Evolutionary conservation across 2,113 vertebrate genomes (phyloP), one percentile per base, ranked within the genome.

Genomic region (Abramis brama): DNA sequence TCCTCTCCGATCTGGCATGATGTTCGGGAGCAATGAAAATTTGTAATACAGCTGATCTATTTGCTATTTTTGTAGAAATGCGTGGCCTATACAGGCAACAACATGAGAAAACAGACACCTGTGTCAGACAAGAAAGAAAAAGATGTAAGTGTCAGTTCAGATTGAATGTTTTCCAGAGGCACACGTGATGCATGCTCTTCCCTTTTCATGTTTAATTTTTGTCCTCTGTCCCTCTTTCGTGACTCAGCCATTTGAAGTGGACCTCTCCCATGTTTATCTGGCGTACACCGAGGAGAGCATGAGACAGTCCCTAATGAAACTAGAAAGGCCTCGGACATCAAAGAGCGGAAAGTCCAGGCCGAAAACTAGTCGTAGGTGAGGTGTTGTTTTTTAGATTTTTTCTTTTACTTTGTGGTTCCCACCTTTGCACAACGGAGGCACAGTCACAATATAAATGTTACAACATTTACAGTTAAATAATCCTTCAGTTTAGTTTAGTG

Each of bases 41-140:
- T 3, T 30, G 9, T 77, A 55, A 77, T 55, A 6, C 8, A 55
- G 25, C 50, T 25, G 23, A 52, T 33, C n/a, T 27, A 17, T 62
- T 43, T 89, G 21, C 70, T 33, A 83, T 81, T 89, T 79, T 93
- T 83, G 3, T 88, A 99, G 98, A 99, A 99, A 97, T 99, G 98
- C 89, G 98, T 99, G 88, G 98, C 98, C 0, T 99, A 98, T 87
- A 99, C 98, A 59, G 98, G 98, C 83, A 99, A 99, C 94, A 99
- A 99, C 55, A 99, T 99, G 97, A 96, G 97, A 92, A 99, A 99
- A 90, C 98, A 99, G 89, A 98, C 96, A 0, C 98, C 98, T 23
- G 94, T 97, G 60, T 95, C 97, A 83, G 98, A 99, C 92, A 98
- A 99, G 92, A 99, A 98, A 90, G 98, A 99, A 91, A 99, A 99